phyloP scores from a whole-genome alignment of 1,140 invertebrate genomes.

The Diorhabda carinulata region DNA sequence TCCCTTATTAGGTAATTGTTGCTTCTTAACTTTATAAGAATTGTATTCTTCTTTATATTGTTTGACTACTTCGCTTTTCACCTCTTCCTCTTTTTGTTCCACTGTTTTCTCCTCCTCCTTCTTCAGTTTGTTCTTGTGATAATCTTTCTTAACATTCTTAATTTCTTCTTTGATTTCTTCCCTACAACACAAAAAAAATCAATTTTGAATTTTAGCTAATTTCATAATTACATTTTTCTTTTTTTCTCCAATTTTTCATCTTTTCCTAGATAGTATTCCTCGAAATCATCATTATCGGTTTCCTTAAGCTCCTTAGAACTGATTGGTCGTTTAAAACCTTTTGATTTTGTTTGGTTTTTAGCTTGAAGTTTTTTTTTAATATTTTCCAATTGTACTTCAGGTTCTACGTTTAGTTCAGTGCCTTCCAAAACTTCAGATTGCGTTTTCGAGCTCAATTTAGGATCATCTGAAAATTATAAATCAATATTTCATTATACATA shows the following conservation, averaged over 20 bases:
- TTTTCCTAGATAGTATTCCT: conserved; percentile 54
- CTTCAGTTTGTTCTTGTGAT: conserved; percentile 59
- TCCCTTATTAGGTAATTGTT: conserved; percentile 67
- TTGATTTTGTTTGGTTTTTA: conserved; percentile 43
- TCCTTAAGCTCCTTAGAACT: conserved; percentile 37
- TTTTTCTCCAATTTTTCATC: conserved; percentile 61
- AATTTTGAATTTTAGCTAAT: conserved; percentile 30
- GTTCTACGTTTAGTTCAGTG: conserved; percentile 46
- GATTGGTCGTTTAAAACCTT: conserved; percentile 27
- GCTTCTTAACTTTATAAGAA: conserved; percentile 69
- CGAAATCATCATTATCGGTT: conserved; percentile 34
- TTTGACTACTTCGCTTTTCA: conserved; percentile 62
- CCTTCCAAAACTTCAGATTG: conserved; percentile 46
- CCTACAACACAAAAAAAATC: conserved; percentile 51
- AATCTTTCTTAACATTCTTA: conserved; percentile 65
- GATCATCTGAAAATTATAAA: conserved; percentile 61
- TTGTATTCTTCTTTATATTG: conserved; percentile 72
- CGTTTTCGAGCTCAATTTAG: conserved; percentile 74
- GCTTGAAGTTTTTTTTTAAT: conserved; percentile 52
- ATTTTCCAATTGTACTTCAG: conserved; percentile 53
- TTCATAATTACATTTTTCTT: conserved; percentile 58
- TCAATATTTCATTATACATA: neutral
- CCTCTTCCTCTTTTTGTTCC: conserved; percentile 48
- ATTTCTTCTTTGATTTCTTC: conserved; percentile 75
- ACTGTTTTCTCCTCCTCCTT: conserved; percentile 52